Conservation (phyloP, 1,140 invertebrate genomes). For the Acromyrmex echinatior region DNA sequence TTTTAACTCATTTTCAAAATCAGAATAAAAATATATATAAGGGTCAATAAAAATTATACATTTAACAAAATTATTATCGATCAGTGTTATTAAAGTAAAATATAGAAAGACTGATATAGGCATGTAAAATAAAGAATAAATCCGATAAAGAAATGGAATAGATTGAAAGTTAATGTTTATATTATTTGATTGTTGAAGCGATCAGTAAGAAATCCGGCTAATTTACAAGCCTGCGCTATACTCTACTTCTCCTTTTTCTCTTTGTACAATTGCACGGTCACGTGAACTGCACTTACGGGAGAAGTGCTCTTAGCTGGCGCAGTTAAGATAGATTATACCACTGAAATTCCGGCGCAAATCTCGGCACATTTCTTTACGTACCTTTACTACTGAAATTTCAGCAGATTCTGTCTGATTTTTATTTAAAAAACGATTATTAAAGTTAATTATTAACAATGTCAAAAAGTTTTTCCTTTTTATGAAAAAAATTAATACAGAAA, state of each 20-base stretch:
- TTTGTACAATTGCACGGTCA: slow-evolving; percentile 19
- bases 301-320: slow-evolving; percentile 45
- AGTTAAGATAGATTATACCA: slow-evolving; percentile 54
- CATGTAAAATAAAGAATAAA: too few species aligned
- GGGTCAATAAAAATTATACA: too few species aligned
- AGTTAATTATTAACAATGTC: slow-evolving; percentile 7
- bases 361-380: slow-evolving; percentile 10
- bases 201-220: slow-evolving; percentile 40
- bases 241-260: not conserved
- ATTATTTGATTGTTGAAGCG: slow-evolving; percentile 71
- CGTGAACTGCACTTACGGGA: slow-evolving; percentile 47
- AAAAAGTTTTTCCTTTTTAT: not conserved
- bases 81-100: not conserved
- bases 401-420: not conserved
- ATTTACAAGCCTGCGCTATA: slow-evolving; percentile 18
- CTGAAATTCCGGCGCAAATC: slow-evolving; percentile 47
- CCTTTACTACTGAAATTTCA: not conserved
- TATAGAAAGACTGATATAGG: not conserved
- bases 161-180: slow-evolving; percentile 44
- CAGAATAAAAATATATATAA: too few species aligned
- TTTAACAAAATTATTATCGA: too few species aligned
- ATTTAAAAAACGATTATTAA: slow-evolving; percentile 15
- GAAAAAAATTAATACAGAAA: not conserved
- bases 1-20: too few species aligned
- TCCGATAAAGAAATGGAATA: not conserved